These are phyloP conservation scores for Bhutanitis thaidina DNA, from an alignment of 2,888 invertebrate species.

Conservation along the genomic window DNA sequence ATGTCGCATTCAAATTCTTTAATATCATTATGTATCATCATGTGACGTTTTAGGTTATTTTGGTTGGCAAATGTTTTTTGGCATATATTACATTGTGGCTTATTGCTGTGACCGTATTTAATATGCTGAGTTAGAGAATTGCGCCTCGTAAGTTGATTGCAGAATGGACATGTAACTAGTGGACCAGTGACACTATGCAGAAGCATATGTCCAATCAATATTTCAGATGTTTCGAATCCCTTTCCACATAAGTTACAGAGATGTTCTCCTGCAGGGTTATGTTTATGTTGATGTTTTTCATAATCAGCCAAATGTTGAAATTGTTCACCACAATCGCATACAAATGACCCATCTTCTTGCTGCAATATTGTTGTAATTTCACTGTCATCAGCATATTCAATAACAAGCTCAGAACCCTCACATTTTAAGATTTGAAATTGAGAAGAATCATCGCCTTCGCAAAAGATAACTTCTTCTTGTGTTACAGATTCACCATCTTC, in stretches of 20 bases:
- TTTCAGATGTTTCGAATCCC: constrained; percentile 68
- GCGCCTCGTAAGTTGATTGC: constrained; percentile 57
- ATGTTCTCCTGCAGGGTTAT: constrained; percentile 59
- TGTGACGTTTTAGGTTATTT: constrained; percentile 71
- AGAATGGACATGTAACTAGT: constrained; percentile 63
- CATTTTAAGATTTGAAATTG: constrained; percentile 69
- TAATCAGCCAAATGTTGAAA: constrained; percentile 62
- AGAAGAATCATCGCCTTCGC: constrained; percentile 64
- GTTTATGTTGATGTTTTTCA: constrained; percentile 64
- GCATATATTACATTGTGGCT: constrained; percentile 63
- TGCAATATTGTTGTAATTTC: constrained; percentile 62
- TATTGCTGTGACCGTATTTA: constrained; percentile 66
- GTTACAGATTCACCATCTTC: constrained; percentile 47
- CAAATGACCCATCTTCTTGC: constrained; percentile 62
- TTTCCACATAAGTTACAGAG: constrained; percentile 68
- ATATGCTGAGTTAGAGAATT: constrained; percentile 69
- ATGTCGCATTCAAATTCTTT: constrained; percentile 72
- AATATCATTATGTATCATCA: constrained; percentile 70
- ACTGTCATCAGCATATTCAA: constrained; percentile 68
- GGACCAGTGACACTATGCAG: constrained; percentile 56
- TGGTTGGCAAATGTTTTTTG: constrained; percentile 72
- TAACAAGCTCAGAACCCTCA: constrained; percentile 67
- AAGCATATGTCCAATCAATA: constrained; percentile 67
- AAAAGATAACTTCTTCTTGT: constrained; percentile 65
- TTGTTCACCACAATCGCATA: constrained; percentile 70